These are phyloP conservation scores for Nannoperca australis DNA, from an alignment of 2,797 vertebrate species.

Conservation along the genomic window DNA sequence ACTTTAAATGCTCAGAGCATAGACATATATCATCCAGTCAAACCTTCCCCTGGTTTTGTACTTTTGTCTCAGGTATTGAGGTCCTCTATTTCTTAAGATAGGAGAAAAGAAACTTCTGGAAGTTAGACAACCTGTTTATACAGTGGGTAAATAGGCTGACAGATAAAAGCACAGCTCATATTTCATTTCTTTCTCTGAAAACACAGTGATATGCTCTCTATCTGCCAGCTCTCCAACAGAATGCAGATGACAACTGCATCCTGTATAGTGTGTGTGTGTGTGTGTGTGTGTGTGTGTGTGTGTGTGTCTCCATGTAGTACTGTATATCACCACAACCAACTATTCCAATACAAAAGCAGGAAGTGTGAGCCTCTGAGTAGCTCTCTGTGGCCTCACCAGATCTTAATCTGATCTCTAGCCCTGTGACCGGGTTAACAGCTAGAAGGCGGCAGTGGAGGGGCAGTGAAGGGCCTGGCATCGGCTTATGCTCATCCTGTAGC, in stretches of 20 bases:
- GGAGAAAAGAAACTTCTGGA: not conserved
- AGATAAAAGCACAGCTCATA: slow-evolving; percentile 39
- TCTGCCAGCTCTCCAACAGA: slow-evolving; percentile 27
- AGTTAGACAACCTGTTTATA: slow-evolving; percentile 4
- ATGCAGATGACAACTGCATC: slow-evolving; percentile 22
- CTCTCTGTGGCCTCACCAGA: slow-evolving; percentile 16
- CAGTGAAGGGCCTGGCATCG: not conserved
- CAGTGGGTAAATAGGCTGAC: slow-evolving; percentile 9
- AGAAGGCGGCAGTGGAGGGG: not conserved
- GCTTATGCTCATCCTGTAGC: not conserved
- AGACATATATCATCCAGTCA: not conserved
- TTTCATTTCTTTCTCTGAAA: slow-evolving; percentile 38
- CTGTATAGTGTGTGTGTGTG: not conserved
- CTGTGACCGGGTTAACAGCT: slow-evolving; percentile 8
- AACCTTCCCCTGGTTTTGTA: not conserved
- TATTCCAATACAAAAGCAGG: not conserved
- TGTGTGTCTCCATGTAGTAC: too few relatives aligned
- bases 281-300: not conserved
- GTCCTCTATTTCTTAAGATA: not conserved
- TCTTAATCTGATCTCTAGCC: slow-evolving; percentile 18
- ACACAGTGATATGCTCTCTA: slow-evolving; percentile 29
- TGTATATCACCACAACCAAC: not conserved
- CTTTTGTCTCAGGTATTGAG: not conserved
- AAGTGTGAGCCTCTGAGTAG: not conserved
- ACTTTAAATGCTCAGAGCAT: not conserved